These are phyloP conservation scores for Hexactinellida sp. DNA, from an alignment of 37 sponge, comb jelly and placozoan species.

Conservation along the genomic window DNA sequence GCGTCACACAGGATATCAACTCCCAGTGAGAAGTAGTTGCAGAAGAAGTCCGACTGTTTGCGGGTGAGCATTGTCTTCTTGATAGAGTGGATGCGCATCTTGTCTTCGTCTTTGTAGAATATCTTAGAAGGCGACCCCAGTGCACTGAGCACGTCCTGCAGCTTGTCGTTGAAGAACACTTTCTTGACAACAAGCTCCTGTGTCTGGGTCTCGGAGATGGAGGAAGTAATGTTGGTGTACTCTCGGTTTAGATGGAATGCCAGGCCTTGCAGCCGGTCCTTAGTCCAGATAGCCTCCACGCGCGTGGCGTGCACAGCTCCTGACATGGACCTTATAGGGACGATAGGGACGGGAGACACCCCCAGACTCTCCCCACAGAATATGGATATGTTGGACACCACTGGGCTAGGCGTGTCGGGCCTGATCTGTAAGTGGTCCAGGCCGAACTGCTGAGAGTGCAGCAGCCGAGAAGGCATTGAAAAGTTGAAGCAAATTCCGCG, in stretches of 20 bases:
- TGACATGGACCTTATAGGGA: not conserved
- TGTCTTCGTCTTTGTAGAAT: conserved; percentile 90
- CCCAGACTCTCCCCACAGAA: not conserved
- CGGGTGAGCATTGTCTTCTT: conserved; percentile 34
- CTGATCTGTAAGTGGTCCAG: not conserved
- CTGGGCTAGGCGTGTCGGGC: not conserved
- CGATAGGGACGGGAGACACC: not conserved
- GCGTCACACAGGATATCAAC: conserved; percentile 97
- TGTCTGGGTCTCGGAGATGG: not conserved
- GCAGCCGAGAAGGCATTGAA: not conserved
- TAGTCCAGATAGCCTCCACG: not conserved
- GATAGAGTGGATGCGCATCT: conserved; percentile 90
- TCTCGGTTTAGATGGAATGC: not conserved
- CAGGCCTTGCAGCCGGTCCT: not conserved
- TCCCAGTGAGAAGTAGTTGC: conserved; percentile 95
- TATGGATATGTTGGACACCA: not conserved
- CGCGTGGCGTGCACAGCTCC: not conserved
- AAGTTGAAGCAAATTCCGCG: not conserved
- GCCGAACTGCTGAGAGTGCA: not conserved
- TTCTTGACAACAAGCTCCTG: conserved; percentile 6
- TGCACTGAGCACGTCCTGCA: conserved; percentile 47
- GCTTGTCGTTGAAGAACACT: conserved; percentile 29
- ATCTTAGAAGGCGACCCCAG: conserved; percentile 82
- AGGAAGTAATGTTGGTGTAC: conserved; percentile 11
- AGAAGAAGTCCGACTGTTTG: conserved; percentile 95